Conservation (phyloP, 2,797 vertebrate species). For the Sebastolobus alascanus region DNA sequence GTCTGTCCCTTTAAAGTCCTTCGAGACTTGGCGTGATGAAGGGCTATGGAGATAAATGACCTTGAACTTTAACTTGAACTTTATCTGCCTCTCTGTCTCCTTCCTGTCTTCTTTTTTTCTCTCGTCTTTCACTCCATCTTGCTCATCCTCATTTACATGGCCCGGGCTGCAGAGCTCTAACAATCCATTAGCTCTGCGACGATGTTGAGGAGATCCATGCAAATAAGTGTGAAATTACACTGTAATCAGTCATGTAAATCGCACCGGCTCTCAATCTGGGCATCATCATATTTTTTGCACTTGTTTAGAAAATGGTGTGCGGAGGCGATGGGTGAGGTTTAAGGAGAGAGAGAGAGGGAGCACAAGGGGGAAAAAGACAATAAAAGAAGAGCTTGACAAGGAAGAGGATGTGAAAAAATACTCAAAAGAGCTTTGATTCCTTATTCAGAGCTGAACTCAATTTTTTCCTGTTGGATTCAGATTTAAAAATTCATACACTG, state of each 20-base stretch:
- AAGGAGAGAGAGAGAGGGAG: neutral
- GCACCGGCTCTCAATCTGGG: constrained; percentile 58
- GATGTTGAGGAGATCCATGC: constrained; percentile 74
- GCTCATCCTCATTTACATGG: constrained; percentile 62
- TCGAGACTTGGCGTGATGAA: constrained; percentile 53
- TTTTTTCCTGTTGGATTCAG: constrained; percentile 61
- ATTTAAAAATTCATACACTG: constrained; percentile 71
- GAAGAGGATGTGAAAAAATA: constrained; percentile 49
- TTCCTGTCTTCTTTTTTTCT: neutral
- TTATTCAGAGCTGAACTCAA: constrained; percentile 66
- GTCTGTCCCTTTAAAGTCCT: constrained; percentile 51
- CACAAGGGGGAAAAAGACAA: constrained; percentile 24
- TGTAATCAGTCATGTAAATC: constrained; percentile 83
- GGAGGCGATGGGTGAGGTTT: constrained; percentile 54
- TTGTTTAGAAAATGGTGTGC: constrained; percentile 52
- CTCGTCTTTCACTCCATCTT: constrained; percentile 47
- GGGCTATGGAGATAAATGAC: constrained; percentile 62
- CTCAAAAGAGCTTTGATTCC: constrained; percentile 66
- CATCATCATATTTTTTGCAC: constrained; percentile 50
- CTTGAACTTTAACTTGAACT: constrained; percentile 79
- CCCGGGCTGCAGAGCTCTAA: constrained; percentile 45
- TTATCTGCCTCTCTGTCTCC: constrained; percentile 60
- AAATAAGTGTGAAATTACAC: constrained; percentile 82
- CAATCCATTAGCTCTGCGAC: constrained; percentile 71
- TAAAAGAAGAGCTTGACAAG: constrained; percentile 56